Base-by-base conservation (phyloP, 2,113 vertebrate genomes). In the Mesoclemmys tuberculata region DNA sequence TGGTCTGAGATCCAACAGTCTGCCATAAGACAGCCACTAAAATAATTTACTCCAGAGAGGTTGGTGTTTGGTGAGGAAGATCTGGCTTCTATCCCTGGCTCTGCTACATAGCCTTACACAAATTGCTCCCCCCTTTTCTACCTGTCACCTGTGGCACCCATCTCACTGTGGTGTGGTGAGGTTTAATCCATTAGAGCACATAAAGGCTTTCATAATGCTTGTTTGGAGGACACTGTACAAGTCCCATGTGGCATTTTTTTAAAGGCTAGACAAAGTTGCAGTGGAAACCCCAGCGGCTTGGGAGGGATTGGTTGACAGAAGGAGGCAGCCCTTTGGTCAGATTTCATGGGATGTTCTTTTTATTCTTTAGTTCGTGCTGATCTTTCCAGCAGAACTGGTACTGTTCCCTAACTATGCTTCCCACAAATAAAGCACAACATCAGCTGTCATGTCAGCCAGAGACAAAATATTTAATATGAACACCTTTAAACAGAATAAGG, bases 311-410 rank as follows among this genome's bases (percentile, higher is more conserved):
- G 49, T 52, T 27, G 4, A 2, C 74, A 11, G 44, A n/a, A 68
- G 31, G 81, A 19, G 80, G 52, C 27, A 38, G 84, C 68, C 61
- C 83, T 2, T 1, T 1, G 1, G 90, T 44, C 80, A 29, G 90
- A 77, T 52, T 87, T 82, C 85, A 0, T 21, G 61, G 86, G 46
- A 82, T 24, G 1, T 24, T 75, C 79, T 92, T 80, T 24, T 82
- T 51, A 85, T 93, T 82, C 79, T 83, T 90, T 8, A 2, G 12
- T 89, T 95, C 84, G 21, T 31, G 87, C 58, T 88, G 84, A 68
- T 92, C 95, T 86, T 52, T 44, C 79, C 95, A 93, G 93, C 35
- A 85, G 94, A 92, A 4, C 94, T 94, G 95, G 96, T 93, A n/a
- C 64, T 7, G 26, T 12, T 95, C 95, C 96, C 93, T 56, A 95